These are phyloP conservation scores for Phoxinus dragarum DNA, from an alignment of 2,797 vertebrate species.

Conservation along the genomic window DNA sequence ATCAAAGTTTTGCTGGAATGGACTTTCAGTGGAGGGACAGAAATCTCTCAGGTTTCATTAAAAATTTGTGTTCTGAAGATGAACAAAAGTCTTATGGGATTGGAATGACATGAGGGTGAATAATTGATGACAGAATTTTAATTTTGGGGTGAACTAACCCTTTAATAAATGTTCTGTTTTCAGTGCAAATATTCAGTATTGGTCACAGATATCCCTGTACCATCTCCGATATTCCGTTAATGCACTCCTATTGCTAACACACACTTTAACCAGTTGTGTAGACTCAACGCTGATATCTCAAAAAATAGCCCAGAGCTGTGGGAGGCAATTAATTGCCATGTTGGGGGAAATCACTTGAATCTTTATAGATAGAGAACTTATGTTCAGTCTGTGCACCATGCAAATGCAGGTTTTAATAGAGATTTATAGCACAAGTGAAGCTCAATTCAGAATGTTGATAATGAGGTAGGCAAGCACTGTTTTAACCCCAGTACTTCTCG, in stretches of 20 bases:
- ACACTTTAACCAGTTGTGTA: constrained; percentile 65
- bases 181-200: constrained; percentile 1
- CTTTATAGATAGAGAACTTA: constrained; percentile 82
- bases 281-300: constrained; percentile 75
- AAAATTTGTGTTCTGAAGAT: background rate
- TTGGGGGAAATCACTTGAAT: constrained; percentile 77
- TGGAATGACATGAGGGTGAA: background rate
- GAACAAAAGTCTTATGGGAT: background rate
- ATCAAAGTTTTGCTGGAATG: background rate
- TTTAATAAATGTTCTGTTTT: background rate
- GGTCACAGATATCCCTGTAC: background rate
- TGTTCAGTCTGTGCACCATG: constrained; percentile 74
- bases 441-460: constrained; percentile 85
- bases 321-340: constrained; percentile 83
- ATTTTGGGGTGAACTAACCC: background rate
- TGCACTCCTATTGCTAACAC: constrained; percentile 58
- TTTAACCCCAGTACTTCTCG: constrained; percentile 84
- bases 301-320: constrained; percentile 77
- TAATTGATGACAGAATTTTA: background rate
- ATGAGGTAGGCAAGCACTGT: constrained; percentile 87
- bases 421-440: constrained; percentile 84
- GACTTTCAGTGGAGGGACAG: background rate
- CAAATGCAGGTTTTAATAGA: constrained; percentile 86
- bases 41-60: background rate
- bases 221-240: constrained; percentile 14